Base-by-base conservation (phyloP, 2,888 invertebrate species). In the Apoderus coryli region DNA sequence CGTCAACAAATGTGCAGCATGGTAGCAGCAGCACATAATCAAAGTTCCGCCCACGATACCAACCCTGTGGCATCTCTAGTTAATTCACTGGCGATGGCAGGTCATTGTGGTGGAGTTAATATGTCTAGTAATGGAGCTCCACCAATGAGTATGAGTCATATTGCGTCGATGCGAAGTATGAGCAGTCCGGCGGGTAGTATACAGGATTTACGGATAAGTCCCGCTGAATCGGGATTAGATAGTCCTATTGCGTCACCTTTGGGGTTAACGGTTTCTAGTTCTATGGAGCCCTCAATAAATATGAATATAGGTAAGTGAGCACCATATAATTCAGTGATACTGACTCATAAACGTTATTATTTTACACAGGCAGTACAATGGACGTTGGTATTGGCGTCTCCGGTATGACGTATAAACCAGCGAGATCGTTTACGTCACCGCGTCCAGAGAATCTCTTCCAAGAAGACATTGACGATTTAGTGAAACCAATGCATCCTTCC, bases 1-100 rank as follows among this genome's bases (percentile, higher is more conserved):
- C 70, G 84, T 29, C 84, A 85, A 44, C 85, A 85, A 59, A 82
- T 85, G 80, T 78, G 77, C 66, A 76, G 72, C 56, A 76, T 77
- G 76, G 76, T 76, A 34, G 80, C 80, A 1, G 73, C 72, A 4
- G 19, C 19, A n/a, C 62, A 67, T 53, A 60, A 50, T 61, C 53
- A 56, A 4, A 56, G 56, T 36, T 74, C 73, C 4, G 63, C 69
- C 43, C 62, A 67, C 53, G 59, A 50, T 61, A 53, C 57, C 4
- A 56, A 56, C 36, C 55, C 57, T 3, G 57, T 58, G 10, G 56
- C 55, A 12, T 56, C 53, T 42, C 38, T 60, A 25, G 60, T 59
- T 4, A 59, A 59, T 37, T 57, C 57, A 2, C 42, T 59, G 28
- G 54, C 57, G n/a, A 42, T 59, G 26, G 59, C 56, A 9, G 53